Base-by-base conservation (phyloP, 2,113 vertebrate species). In the Vidua chalybeata region DNA sequence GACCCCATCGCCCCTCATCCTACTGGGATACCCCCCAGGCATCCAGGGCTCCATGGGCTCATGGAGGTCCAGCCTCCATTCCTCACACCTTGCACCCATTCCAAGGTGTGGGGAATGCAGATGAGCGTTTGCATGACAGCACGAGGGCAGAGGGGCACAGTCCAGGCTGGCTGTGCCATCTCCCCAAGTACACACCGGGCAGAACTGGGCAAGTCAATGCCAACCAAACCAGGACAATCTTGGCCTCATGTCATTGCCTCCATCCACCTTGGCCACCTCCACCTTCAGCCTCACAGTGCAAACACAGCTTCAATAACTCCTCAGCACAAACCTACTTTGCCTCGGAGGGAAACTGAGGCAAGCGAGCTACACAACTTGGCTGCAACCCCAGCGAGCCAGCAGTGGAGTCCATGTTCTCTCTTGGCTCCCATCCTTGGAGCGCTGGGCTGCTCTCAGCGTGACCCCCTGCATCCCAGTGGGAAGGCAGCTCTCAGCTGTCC, bases 341-440 rank as follows among this genome's bases (percentile, higher is more conserved):
- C 51, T 58, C 4, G 0, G 48, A 49, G 78, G 55, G 75, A 93
- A 96, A 94, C 75, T 45, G 92, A 96, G 90, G 90, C 85, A 77
- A 59, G 13, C 0, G 4, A 83, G 45, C 11, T 3, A 51, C 20
- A 16, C 0, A 1, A 35, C 33, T 35, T 13, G 0, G 39, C 59
- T 18, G 64, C 33, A 66, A 66, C 6, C 35, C 67, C 74, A 61
- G 35, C 0, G 0, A 83, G n/a, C 20, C 2, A 1, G 66, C 4
- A 22, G 22, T 1, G 6, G 18, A 91, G 48, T 4, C 33, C 2
- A 0, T 9, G 12, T 3, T n/a, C 41, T 54, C 26, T 56, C 41
- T 52, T 8, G 0, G 26, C 58, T 77, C 15, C 72, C 26, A 35
- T 19, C 41, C 54, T n/a, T 33, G 45, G 67, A 76, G 35, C 2